Evolutionary conservation across 2,888 invertebrate species (phyloP), one percentile per base, ranked within the genome.

Genomic region (Encarsia formosa): DNA sequence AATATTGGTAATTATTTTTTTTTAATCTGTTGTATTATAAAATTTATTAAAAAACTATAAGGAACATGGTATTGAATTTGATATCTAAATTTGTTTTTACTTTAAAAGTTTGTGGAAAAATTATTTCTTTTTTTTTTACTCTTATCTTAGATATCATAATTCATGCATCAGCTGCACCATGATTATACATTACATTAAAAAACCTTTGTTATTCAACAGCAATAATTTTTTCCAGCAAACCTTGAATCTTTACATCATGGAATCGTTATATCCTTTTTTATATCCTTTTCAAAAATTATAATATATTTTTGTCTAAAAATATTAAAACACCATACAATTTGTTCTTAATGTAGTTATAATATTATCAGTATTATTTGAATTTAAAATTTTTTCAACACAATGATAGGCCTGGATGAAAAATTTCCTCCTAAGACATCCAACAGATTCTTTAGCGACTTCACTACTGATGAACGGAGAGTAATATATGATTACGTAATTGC

Each of bases 341-440:
- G 18, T 26, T 8, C 11, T 13, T 39, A 24, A 19, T 34, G 18
- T n/a, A n/a, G n/a, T 40, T 23, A 35, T 43, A 24, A 39, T 48
- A 22, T 46, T 15, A 38, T 52, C 29, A 29, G 1, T 35, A 43
- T 20, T 42, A 47, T 37, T 19, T 42, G 16, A 20, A 46, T 31
- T 23, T 51, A 23, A 20, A 51, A 44, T 52, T 57, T 56, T 57
- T 42, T 57, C 59, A 43, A 54, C 62, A 54, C 63, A 62, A 61
- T 60, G 57, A 65, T 65, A 74, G 73, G 73, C 63, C 55, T 51
- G 54, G 63, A 59, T 52, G 65, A 69, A 54, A 67, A 67, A 58
- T 67, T 73, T 60, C 65, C 73, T 61, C 73, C 76, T 49, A 67
- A 68, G 59, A 75, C 75, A 42, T 73, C 73, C 29, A 65, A 74